Conservation (phyloP, 2,797 vertebrate genomes). For the Clarias fuscus region DNA sequence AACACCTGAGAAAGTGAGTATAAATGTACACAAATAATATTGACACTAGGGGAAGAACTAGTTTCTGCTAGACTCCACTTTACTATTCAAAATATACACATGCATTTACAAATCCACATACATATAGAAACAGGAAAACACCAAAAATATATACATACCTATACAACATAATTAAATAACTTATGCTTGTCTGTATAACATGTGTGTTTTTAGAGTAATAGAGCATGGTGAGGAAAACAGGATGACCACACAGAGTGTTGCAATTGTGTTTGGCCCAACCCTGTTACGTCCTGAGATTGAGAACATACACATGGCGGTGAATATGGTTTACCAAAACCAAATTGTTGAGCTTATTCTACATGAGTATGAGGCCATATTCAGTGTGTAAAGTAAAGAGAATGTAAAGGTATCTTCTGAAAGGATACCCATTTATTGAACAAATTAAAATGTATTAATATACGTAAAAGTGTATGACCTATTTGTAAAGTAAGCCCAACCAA, state of each 20-base stretch:
- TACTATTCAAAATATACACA: not conserved
- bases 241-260: conserved; percentile 85
- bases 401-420: not conserved
- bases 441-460: not conserved
- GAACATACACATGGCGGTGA: conserved; percentile 83
- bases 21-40: not conserved
- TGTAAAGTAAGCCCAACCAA: not conserved
- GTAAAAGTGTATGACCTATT: conserved; percentile 4
- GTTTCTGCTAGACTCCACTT: not conserved
- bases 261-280: conserved; percentile 87
- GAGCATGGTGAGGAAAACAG: conserved; percentile 83
- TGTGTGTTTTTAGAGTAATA: conserved; percentile 72
- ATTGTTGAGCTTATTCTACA: conserved; percentile 86
- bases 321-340: conserved; percentile 87
- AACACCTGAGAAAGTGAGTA: conserved; percentile 80
- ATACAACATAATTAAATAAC: not conserved
- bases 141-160: not conserved
- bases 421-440: not conserved
- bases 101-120: not conserved
- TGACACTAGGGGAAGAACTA: not conserved
- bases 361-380: conserved; percentile 79
- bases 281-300: conserved; percentile 84
- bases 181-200: not conserved
- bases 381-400: conserved; percentile 54
- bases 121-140: not conserved